These are phyloP conservation scores for Lepeophtheirus salmonis DNA, from an alignment of 1,140 invertebrate genomes.

Conservation along the genomic window DNA sequence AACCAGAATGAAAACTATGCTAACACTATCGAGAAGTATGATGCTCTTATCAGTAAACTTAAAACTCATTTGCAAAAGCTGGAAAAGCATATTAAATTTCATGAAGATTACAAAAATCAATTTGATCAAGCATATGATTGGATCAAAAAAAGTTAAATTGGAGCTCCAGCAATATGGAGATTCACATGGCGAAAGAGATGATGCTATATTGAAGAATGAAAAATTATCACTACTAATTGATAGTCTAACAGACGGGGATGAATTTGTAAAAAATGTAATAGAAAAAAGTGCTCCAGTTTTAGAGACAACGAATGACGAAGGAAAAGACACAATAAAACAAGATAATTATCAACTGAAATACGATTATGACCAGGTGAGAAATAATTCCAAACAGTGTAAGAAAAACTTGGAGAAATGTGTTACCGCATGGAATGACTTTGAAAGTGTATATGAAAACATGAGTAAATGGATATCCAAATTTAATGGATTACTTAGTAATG, in stretches of 20 bases:
- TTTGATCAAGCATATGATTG: slow-evolving; percentile 65
- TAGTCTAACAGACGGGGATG: slow-evolving; percentile 46
- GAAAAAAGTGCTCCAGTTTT: slow-evolving; percentile 55
- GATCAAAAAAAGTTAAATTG: slow-evolving; percentile 58
- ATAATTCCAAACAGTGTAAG: slow-evolving; percentile 55
- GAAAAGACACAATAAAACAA: slow-evolving; percentile 59
- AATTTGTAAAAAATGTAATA: slow-evolving; percentile 48
- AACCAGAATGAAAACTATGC: slow-evolving; percentile 37
- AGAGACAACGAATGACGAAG: slow-evolving; percentile 59
- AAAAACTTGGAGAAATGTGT: slow-evolving; percentile 55
- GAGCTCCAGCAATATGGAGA: slow-evolving; percentile 64
- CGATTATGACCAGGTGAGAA: slow-evolving; percentile 66
- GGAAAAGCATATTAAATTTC: slow-evolving; percentile 60
- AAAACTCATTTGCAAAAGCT: slow-evolving; percentile 35
- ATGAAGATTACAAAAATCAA: slow-evolving; percentile 62
- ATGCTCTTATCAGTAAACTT: slow-evolving; percentile 36
- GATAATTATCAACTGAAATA: slow-evolving; percentile 63
- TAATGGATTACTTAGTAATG: slow-evolving; percentile 35
- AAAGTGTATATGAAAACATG: slow-evolving; percentile 49
- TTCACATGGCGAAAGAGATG: slow-evolving; percentile 56
- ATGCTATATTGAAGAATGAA: slow-evolving; percentile 47
- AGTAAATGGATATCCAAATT: slow-evolving; percentile 57
- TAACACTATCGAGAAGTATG: slow-evolving; percentile 45
- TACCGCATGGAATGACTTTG: slow-evolving; percentile 66
- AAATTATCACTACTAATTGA: slow-evolving; percentile 46